A percentile compares a stretch with the other conserved stretches of the same genome.
These are phyloP conservation scores for Hymenochirus boettgeri DNA, from an alignment of 2,113 vertebrate species.

Conservation along the genomic window DNA sequence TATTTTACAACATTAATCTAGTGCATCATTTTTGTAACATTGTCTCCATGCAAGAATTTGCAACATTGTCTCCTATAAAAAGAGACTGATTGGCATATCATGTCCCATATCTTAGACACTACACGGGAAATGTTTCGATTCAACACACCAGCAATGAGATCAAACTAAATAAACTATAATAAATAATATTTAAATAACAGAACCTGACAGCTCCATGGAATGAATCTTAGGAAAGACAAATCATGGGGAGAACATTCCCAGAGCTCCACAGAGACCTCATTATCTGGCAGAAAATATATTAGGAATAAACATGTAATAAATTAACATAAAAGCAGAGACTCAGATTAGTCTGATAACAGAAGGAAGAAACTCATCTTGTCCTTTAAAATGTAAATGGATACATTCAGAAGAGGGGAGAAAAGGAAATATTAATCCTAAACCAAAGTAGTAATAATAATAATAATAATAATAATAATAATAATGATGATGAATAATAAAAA, in stretches of 20 bases:
- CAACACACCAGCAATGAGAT: no score
- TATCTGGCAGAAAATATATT: constrained; percentile 28
- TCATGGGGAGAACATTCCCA: neutral
- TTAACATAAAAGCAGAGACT: constrained; percentile 30
- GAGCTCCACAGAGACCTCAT: constrained; percentile 24
- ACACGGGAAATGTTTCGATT: no score
- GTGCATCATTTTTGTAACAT: no score
- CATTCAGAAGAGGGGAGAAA: neutral
- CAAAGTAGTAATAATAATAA: neutral
- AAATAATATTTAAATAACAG: neutral
- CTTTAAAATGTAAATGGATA: neutral
- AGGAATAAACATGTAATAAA: constrained; percentile 38
- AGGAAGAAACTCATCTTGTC: no score
- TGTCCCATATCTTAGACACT: no score
- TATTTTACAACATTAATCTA: no score
- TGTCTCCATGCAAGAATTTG: no score
- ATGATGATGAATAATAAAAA: neutral
- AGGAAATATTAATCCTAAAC: no score
- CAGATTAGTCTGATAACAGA: constrained; percentile 15
- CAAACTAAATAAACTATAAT: neutral
- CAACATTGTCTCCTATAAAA: neutral
- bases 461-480: neutral
- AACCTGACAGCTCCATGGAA: neutral
- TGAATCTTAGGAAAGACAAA: neutral
- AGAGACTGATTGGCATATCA: no score